Evolutionary conservation across 2,888 invertebrate genomes (phyloP).

Genomic region (Drosophila villosipedis): DNA sequence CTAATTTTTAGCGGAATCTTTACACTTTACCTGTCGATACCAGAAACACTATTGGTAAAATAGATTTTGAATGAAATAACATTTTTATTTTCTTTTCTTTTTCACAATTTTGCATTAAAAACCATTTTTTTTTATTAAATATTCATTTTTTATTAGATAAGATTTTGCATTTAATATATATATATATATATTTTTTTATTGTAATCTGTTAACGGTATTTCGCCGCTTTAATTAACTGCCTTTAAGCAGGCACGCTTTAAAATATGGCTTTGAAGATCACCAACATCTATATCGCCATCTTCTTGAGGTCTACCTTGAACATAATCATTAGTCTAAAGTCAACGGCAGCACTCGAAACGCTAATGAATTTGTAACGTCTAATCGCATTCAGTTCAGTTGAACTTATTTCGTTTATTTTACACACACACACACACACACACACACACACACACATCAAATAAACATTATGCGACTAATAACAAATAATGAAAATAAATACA

Average conservation of each 20-base stretch:
- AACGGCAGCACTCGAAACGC: conserved; percentile 19
- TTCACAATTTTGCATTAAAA: not conserved
- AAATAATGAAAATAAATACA: conserved; percentile 63
- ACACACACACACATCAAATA: conserved; percentile 3
- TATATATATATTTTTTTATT: not conserved
- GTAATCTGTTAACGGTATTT: not conserved
- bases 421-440: conserved; percentile 9
- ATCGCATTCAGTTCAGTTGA: conserved; percentile 16
- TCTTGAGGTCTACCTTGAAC: conserved; percentile 27
- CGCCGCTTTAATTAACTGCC: not conserved
- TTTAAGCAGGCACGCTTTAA: not conserved
- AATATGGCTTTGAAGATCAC: conserved; percentile 12
- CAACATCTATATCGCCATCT: not conserved
- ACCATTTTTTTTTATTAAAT: not conserved
- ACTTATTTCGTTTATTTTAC: conserved; percentile 33
- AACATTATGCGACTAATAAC: conserved; percentile 48
- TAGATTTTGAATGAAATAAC: not conserved
- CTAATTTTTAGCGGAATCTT: not conserved
- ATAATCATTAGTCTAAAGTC: conserved; percentile 11
- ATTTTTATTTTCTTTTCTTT: not conserved
- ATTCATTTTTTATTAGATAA: not conserved
- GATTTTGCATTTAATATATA: not conserved
- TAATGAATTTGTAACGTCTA: conserved; percentile 42
- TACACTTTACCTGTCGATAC: not conserved
- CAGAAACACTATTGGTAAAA: not conserved